phyloP scores from a whole-genome alignment of 2,797 vertebrate species.

The Lagocephalus sceleratus region DNA sequence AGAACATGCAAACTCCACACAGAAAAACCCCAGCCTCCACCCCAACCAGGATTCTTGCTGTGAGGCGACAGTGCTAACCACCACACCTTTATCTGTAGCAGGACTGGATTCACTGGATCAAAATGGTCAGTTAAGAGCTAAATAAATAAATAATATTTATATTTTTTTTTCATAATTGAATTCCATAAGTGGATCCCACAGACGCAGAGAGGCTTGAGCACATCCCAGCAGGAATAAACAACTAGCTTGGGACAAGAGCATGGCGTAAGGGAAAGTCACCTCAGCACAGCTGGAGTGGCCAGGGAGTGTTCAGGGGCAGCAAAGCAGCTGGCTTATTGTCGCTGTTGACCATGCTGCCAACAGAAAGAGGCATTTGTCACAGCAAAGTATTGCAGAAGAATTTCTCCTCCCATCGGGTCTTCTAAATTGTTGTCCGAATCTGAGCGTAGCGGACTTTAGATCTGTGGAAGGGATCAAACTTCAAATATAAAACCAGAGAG shows the following conservation, averaged over 20 bases:
- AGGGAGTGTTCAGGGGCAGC: too few relatives aligned
- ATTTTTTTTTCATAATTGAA: neutral
- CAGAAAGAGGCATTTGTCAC: neutral
- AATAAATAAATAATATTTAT: neutral
- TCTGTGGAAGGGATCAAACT: conserved; percentile 40
- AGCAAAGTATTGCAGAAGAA: conserved; percentile 5
- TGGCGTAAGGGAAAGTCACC: too few relatives aligned
- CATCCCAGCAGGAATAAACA: conserved; percentile 39
- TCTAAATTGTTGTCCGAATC: conserved; percentile 67
- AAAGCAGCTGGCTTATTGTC: conserved; percentile 8
- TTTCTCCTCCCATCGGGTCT: conserved; percentile 5
- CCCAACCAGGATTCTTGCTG: too few relatives aligned
- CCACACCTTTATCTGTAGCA: conserved; percentile 20
- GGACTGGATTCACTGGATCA: neutral
- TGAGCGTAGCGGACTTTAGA: conserved; percentile 72
- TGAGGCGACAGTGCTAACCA: too few relatives aligned
- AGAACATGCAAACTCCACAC: too few relatives aligned
- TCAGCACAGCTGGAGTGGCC: too few relatives aligned
- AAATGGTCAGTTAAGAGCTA: neutral
- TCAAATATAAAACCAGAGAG: conserved; percentile 1
- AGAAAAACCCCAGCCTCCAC: too few relatives aligned
- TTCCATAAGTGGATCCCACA: conserved; percentile 4
- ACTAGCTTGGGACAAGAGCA: conserved; percentile 3
- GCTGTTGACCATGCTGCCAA: neutral
- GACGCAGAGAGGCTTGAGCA: conserved; percentile 1